Conservation (phyloP, 2,888 invertebrate species). For the Drosophila macrospina region DNA sequence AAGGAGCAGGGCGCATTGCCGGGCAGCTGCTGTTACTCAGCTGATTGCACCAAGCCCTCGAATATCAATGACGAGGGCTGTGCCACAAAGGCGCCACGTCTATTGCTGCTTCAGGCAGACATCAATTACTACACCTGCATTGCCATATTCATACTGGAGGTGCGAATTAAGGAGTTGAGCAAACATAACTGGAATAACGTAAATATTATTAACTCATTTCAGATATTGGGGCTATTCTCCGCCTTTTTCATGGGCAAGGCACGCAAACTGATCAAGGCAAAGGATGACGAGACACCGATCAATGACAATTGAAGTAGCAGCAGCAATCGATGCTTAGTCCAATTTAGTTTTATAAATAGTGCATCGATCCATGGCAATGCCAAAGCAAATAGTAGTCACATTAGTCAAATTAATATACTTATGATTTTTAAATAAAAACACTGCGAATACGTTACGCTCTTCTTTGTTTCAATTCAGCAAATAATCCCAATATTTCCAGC, state of each 20-base stretch:
- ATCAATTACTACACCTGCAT: conserved; percentile 65
- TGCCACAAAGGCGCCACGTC: conserved; percentile 50
- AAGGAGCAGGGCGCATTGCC: conserved; percentile 70
- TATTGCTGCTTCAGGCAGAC: conserved; percentile 56
- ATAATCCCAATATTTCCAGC: conserved; percentile 29
- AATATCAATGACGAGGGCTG: conserved; percentile 76
- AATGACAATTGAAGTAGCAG: conserved; percentile 50
- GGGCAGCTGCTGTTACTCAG: conserved; percentile 73
- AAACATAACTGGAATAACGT: too few species aligned
- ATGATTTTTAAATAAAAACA: conserved; percentile 28
- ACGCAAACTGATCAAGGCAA: conserved; percentile 63
- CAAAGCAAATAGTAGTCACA: conserved; percentile 43
- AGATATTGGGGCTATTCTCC: conserved; percentile 59
- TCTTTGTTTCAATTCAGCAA: conserved; percentile 5
- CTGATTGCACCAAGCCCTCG: conserved; percentile 68
- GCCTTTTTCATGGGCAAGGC: conserved; percentile 69
- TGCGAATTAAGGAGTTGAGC: too few species aligned
- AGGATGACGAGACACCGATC: conserved; percentile 71
- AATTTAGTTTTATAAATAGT: conserved; percentile 9
- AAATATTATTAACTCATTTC: not conserved
- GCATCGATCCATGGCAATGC: conserved; percentile 28
- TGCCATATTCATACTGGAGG: conserved; percentile 66
- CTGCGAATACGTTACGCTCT: not conserved
- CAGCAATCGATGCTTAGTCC: conserved; percentile 2
- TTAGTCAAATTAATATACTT: conserved; percentile 52